Evolutionary conservation across 2,113 vertebrate species (phyloP).

Genomic region (Lates calcarifer): DNA sequence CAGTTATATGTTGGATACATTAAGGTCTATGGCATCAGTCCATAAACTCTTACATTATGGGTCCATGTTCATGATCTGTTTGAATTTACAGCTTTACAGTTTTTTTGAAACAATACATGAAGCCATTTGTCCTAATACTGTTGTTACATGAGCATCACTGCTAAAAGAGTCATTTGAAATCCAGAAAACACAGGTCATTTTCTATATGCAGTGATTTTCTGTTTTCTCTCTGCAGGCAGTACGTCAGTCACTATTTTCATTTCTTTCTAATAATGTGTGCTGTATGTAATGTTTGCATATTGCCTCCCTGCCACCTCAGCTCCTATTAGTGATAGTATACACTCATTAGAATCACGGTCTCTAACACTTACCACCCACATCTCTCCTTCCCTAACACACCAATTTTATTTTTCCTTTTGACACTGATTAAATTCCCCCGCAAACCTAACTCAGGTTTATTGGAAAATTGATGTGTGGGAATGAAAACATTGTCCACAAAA

Average conservation of each 20-base stretch:
- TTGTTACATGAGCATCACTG: too few species aligned
- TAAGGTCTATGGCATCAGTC: too few species aligned
- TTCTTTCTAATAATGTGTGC: not conserved
- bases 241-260: not conserved
- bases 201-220: too few species aligned
- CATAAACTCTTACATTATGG: too few species aligned
- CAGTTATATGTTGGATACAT: too few species aligned
- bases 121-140: too few species aligned
- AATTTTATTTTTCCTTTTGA: conserved; percentile 51
- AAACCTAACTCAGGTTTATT: conserved; percentile 70
- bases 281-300: not conserved
- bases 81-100: too few species aligned
- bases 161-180: too few species aligned
- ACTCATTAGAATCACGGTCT: conserved; percentile 1
- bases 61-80: too few species aligned
- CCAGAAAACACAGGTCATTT: too few species aligned
- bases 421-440: conserved; percentile 66
- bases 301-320: not conserved
- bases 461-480: conserved; percentile 73
- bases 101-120: too few species aligned
- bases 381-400: conserved; percentile 25
- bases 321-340: not conserved
- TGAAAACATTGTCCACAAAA: conserved; percentile 66
- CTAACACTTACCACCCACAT: conserved; percentile 43
- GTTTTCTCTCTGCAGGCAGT: too few species aligned